A percentile compares a stretch with the other conserved stretches of the same genome.
phyloP scores from a whole-genome alignment of 1,140 invertebrate genomes.

The Listronotus oregonensis region DNA sequence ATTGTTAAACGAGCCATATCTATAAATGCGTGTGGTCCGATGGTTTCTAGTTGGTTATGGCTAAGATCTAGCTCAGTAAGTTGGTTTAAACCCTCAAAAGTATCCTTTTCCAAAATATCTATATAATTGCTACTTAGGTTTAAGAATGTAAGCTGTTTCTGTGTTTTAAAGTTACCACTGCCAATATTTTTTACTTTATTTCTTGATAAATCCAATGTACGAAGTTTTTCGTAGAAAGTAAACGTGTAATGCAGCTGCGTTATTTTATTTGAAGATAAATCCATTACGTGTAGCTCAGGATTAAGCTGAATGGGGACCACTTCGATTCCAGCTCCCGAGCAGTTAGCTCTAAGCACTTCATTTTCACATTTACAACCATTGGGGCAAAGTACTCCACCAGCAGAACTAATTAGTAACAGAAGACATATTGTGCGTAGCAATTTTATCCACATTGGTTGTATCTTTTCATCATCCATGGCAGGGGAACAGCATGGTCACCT shows the following conservation, averaged over 20 bases:
- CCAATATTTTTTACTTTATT: slow-evolving; percentile 80
- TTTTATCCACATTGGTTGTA: slow-evolving; percentile 53
- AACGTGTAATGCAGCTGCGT: slow-evolving; percentile 73
- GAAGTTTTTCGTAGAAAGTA: slow-evolving; percentile 78
- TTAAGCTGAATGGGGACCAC: slow-evolving; percentile 87
- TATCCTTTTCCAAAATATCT: slow-evolving; percentile 70
- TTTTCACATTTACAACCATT: slow-evolving; percentile 81
- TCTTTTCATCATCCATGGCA: slow-evolving; percentile 54
- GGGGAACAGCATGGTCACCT: slow-evolving; percentile 50
- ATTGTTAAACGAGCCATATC: slow-evolving; percentile 72
- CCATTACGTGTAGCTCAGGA: slow-evolving; percentile 77
- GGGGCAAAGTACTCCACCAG: slow-evolving; percentile 72
- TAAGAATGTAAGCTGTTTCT: slow-evolving; percentile 69
- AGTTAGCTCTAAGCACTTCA: slow-evolving; percentile 71
- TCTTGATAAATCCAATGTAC: slow-evolving; percentile 77
- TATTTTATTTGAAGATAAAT: slow-evolving; percentile 76
- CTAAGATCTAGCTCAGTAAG: slow-evolving; percentile 73
- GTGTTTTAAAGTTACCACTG: slow-evolving; percentile 77
- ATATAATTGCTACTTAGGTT: slow-evolving; percentile 80
- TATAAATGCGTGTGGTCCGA: slow-evolving; percentile 73
- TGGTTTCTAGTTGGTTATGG: slow-evolving; percentile 74
- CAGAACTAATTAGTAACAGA: slow-evolving; percentile 48
- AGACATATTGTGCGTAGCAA: slow-evolving; percentile 48
- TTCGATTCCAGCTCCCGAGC: slow-evolving; percentile 75
- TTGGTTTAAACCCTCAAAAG: slow-evolving; percentile 73